Evolutionary conservation across 2,797 vertebrate genomes (phyloP).

Genomic region (Acrossocheilus fasciatus): DNA sequence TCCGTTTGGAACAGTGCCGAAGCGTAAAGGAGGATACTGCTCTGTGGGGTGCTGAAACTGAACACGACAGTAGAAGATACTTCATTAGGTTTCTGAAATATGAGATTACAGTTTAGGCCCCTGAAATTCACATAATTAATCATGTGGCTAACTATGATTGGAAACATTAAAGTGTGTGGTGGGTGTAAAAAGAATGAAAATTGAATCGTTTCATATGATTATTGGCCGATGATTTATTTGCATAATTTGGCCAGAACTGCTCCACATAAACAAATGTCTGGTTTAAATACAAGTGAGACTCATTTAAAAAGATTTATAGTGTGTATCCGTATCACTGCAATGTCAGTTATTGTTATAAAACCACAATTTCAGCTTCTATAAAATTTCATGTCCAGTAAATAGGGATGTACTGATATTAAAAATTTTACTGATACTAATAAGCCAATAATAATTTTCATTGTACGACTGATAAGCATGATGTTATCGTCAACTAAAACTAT

Average conservation of each 20-base stretch:
- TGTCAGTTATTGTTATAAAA: slow-evolving; percentile 5
- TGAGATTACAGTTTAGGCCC: slow-evolving; percentile 1
- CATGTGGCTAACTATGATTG: background rate
- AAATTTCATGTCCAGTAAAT: background rate
- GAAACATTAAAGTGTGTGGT: background rate
- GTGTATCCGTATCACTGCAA: background rate
- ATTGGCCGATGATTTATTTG: background rate
- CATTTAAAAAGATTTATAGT: background rate
- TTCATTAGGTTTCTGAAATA: slow-evolving; percentile 39
- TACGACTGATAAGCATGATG: background rate
- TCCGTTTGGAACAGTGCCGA: slow-evolving; percentile 93
- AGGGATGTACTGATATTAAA: background rate
- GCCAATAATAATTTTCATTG: background rate
- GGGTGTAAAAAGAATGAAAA: slow-evolving; percentile 16
- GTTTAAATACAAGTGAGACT: background rate
- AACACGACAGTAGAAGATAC: slow-evolving; percentile 28
- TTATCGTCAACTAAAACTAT: background rate
- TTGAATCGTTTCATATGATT: slow-evolving; percentile 1
- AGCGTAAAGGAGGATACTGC: slow-evolving; percentile 91
- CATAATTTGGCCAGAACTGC: slow-evolving; percentile 33
- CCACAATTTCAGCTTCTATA: background rate
- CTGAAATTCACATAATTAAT: slow-evolving; percentile 17
- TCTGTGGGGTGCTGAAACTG: slow-evolving; percentile 93
- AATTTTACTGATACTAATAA: background rate
- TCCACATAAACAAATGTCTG: slow-evolving; percentile 23